Percentiles rank a stretch among this genome's conserved stretches.
Conservation (phyloP, 2,113 vertebrate genomes). For the Phasianus colchicus region DNA sequence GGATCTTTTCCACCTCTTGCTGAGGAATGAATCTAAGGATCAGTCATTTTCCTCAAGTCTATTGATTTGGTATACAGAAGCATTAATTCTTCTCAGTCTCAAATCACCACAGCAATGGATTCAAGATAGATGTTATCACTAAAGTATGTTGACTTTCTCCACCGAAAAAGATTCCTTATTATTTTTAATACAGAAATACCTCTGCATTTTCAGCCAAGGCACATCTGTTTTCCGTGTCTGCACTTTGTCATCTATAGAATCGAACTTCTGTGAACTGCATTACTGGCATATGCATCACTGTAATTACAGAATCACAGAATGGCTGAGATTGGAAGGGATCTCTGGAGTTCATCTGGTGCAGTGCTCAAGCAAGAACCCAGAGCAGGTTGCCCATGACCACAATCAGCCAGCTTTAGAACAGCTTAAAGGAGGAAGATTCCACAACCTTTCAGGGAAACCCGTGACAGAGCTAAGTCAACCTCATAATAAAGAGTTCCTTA, state of each 20-base stretch:
- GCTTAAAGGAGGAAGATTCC: neutral
- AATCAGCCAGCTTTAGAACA: neutral
- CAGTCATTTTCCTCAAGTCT: neutral
- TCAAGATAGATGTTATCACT: neutral
- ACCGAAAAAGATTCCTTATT: neutral
- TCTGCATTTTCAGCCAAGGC: neutral
- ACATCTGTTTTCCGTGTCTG: neutral
- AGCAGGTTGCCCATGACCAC: neutral
- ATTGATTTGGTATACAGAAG: neutral
- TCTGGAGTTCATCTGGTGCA: neutral
- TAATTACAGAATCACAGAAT: neutral
- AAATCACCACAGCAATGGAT: neutral
- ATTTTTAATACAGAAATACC: neutral
- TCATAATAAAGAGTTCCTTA: neutral
- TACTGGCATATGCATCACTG: neutral
- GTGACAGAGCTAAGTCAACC: neutral
- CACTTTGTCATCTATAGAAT: neutral
- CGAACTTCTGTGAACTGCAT: neutral
- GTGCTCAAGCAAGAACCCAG: neutral
- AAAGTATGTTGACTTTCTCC: neutral
- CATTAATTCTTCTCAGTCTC: neutral
- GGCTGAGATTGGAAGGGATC: neutral
- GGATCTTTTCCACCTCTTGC: neutral
- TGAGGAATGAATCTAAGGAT: neutral
- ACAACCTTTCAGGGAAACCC: neutral